phyloP scores from a whole-genome alignment of 2,888 invertebrate genomes.

The Chironomus tentans region DNA sequence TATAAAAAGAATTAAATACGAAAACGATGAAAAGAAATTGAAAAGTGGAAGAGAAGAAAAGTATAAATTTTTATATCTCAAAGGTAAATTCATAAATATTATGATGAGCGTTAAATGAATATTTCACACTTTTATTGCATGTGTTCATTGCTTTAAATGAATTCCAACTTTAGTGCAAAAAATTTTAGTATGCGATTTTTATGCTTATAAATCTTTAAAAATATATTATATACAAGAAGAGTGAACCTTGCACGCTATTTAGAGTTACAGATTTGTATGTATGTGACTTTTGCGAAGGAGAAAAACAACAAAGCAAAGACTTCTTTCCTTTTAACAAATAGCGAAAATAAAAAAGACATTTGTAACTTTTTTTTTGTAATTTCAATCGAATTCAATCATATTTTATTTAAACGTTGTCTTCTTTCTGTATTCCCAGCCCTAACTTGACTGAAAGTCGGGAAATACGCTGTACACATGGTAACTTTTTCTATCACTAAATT shows the following conservation, averaged over 20 bases:
- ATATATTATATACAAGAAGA: neutral
- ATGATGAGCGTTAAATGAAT: slow-evolving; percentile 25
- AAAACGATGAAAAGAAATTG: neutral
- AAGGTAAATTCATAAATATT: slow-evolving; percentile 26
- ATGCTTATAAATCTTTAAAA: neutral
- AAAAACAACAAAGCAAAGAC: neutral
- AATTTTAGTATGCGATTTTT: slow-evolving; percentile 2
- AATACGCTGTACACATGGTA: neutral
- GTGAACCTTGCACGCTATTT: too few relatives aligned
- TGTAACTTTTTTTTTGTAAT: too few relatives aligned
- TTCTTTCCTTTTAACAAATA: too few relatives aligned
- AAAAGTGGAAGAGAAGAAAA: neutral
- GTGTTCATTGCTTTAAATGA: neutral
- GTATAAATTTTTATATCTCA: slow-evolving; percentile 7
- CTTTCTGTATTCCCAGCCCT: too few relatives aligned
- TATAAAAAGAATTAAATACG: neutral
- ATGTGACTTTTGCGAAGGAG: neutral
- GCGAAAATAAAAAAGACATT: too few relatives aligned
- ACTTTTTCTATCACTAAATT: neutral
- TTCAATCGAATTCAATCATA: too few relatives aligned
- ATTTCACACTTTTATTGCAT: slow-evolving; percentile 25
- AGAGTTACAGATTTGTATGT: too few relatives aligned
- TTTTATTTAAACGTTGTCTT: too few relatives aligned
- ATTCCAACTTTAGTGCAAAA: slow-evolving; percentile 17
- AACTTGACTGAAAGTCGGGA: too few relatives aligned